phyloP scores from a whole-genome alignment of 2,888 invertebrate genomes.

The Cryptocephalus moraei region DNA sequence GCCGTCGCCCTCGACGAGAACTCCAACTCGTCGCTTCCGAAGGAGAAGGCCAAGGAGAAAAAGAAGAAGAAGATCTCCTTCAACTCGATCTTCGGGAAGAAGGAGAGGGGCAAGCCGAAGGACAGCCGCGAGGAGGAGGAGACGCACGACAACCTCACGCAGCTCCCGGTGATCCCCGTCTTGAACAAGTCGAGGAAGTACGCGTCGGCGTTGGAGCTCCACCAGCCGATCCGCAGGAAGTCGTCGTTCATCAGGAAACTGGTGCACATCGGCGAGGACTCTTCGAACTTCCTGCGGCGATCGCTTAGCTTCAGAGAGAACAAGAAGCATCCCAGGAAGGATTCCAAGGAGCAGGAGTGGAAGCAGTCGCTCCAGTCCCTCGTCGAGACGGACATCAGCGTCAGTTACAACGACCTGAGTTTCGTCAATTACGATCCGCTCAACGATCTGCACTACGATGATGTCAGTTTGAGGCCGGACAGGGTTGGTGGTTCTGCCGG shows the following conservation, averaged over 20 bases:
- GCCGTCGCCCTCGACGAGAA: too few species aligned
- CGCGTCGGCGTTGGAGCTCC: constrained; percentile 26
- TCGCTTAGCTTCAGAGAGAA: constrained; percentile 34
- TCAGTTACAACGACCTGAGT: constrained; percentile 47
- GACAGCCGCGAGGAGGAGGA: constrained; percentile 24
- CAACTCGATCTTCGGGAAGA: constrained; percentile 22
- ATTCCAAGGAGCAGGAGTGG: constrained; percentile 38
- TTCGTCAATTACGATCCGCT: constrained; percentile 47
- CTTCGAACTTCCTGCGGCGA: constrained; percentile 28
- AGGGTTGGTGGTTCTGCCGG: constrained; percentile 1
- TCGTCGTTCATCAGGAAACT: constrained; percentile 32
- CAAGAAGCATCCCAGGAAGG: constrained; percentile 27
- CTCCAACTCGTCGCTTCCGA: too few species aligned
- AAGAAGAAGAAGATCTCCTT: constrained; percentile 27
- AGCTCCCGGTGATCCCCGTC: constrained; percentile 17
- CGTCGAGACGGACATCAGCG: constrained; percentile 45
- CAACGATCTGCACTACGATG: constrained; percentile 34
- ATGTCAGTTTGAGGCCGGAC: constrained; percentile 10
- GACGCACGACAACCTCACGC: constrained; percentile 22
- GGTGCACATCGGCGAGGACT: constrained; percentile 27
- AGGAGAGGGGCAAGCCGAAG: constrained; percentile 18
- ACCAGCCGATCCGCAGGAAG: constrained; percentile 20
- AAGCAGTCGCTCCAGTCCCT: constrained; percentile 43
- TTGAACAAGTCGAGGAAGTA: constrained; percentile 22
- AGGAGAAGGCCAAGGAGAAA: constrained; percentile 15